A percentile compares a stretch with the other conserved stretches of the same genome.
Conservation (phyloP, 1,140 invertebrate species). For the Magallana gigas region DNA sequence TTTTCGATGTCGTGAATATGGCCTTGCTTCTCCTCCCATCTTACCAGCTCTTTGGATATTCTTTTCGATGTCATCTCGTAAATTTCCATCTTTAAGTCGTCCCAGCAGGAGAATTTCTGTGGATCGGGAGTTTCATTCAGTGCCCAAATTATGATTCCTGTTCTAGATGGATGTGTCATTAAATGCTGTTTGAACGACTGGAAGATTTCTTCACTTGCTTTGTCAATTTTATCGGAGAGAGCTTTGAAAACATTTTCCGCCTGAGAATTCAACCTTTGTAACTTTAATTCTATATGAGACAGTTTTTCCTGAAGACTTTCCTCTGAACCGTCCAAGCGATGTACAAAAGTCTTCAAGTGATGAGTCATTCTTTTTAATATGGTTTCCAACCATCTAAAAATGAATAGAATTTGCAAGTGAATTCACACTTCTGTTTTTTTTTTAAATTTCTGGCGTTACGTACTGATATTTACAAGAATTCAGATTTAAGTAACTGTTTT, state of each 20-base stretch:
- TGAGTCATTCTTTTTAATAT: constrained; percentile 57
- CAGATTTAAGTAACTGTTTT: no score
- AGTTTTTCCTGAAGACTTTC: constrained; percentile 56
- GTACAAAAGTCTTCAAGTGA: constrained; percentile 61
- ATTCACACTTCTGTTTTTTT: no score
- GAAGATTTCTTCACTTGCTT: constrained; percentile 37
- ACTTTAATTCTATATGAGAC: constrained; percentile 47
- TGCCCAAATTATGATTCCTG: constrained; percentile 39
- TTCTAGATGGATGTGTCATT: background rate
- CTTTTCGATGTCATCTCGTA: constrained; percentile 39
- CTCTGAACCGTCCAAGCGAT: constrained; percentile 54
- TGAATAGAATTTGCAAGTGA: no score
- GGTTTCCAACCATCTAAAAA: constrained; percentile 67
- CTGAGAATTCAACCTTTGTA: constrained; percentile 55
- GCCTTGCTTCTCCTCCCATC: constrained; percentile 51
- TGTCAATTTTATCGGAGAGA: constrained; percentile 42
- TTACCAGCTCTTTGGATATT: constrained; percentile 40
- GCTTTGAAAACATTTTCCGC: constrained; percentile 50
- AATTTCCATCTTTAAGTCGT: constrained; percentile 36
- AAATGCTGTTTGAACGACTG: constrained; percentile 46
- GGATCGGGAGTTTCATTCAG: background rate
- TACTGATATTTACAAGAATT: no score
- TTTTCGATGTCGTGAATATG: constrained; percentile 20
- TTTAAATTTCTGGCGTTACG: no score
- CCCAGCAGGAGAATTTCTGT: constrained; percentile 14